phyloP scores from a whole-genome alignment of 2,113 vertebrate genomes.

The Pyxicephalus adspersus region DNA sequence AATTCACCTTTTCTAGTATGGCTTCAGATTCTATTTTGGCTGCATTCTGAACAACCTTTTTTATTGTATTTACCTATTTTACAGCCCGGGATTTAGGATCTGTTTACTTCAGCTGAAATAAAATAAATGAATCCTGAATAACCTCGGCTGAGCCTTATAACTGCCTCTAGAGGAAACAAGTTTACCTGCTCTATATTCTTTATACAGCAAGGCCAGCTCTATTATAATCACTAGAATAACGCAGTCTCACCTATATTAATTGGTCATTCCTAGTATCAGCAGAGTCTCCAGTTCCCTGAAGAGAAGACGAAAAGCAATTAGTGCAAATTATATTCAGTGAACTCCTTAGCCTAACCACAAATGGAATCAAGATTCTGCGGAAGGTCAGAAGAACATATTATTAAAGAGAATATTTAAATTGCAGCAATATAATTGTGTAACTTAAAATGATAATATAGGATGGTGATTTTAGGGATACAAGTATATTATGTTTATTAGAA shows the following conservation, averaged over 20 bases:
- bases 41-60: too few relatives aligned
- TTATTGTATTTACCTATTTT: too few relatives aligned
- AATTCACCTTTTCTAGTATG: too few relatives aligned
- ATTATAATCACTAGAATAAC: constrained; percentile 1
- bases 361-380: constrained; percentile 4
- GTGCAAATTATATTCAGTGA: constrained; percentile 22
- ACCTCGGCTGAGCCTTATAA: neutral
- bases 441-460: too few relatives aligned
- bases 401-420: neutral
- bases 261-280: constrained; percentile 35
- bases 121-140: neutral
- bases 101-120: too few relatives aligned
- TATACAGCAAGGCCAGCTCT: neutral
- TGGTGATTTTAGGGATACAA: too few relatives aligned
- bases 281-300: constrained; percentile 16
- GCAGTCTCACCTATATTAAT: constrained; percentile 35
- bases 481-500: too few relatives aligned
- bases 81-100: too few relatives aligned
- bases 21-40: too few relatives aligned
- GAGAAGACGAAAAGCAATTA: constrained; percentile 36
- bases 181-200: neutral
- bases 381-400: neutral
- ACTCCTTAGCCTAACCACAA: constrained; percentile 7
- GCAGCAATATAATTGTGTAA: neutral
- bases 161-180: neutral